These are phyloP conservation scores for Apodemus speciosus DNA, from an alignment of 2,113 vertebrate genomes.

Conservation along the genomic window DNA sequence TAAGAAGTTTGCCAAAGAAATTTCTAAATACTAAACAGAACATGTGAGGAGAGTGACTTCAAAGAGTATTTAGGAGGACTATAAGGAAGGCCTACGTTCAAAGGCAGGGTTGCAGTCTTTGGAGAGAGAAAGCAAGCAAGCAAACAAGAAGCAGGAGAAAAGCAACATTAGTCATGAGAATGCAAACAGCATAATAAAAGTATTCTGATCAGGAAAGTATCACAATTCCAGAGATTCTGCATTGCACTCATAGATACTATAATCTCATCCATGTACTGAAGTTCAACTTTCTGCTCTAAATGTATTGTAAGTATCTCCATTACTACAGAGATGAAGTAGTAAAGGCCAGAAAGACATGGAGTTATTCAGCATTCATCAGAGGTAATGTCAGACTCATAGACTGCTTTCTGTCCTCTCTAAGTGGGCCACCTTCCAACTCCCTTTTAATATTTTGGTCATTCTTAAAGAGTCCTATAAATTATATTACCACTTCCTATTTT, in stretches of 20 bases:
- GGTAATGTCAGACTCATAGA: neutral
- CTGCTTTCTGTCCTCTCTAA: neutral
- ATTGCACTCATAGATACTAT: neutral
- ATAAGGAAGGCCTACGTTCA: neutral
- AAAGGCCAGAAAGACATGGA: neutral
- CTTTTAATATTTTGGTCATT: neutral
- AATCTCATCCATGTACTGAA: neutral
- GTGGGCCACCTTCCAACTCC: neutral
- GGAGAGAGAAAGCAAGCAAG: constrained; percentile 8
- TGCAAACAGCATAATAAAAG: neutral
- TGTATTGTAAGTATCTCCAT: neutral
- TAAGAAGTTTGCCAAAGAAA: neutral
- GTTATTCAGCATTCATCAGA: neutral
- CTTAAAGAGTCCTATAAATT: neutral
- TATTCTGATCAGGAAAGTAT: neutral
- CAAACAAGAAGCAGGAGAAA: constrained; percentile 7
- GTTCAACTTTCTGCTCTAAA: neutral
- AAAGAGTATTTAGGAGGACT: neutral
- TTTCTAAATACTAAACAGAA: neutral
- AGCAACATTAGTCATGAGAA: constrained; percentile 2
- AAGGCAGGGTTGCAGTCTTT: neutral
- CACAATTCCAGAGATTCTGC: neutral
- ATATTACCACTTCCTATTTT: constrained; percentile 16
- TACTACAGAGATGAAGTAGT: neutral
- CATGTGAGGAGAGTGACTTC: constrained; percentile 21